Percentiles rank a stretch among this genome's conserved stretches.
Conservation (phyloP, 2,797 vertebrate genomes). For the Prionace glauca region DNA sequence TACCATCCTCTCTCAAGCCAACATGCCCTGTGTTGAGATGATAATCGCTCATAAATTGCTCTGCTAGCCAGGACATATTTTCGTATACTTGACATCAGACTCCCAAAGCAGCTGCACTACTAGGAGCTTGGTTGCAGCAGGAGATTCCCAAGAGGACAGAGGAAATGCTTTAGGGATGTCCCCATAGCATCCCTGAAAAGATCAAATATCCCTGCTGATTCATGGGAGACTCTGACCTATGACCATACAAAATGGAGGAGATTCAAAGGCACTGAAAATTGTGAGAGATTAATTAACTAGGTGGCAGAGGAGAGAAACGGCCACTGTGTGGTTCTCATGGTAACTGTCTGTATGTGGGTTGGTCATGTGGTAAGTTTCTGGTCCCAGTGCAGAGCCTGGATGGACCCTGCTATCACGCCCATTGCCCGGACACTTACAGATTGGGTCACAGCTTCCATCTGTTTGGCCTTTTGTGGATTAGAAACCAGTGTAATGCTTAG, state of each 20-base stretch:
- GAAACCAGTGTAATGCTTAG: neutral
- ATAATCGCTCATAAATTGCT: too few relatives aligned
- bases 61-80: too few relatives aligned
- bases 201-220: neutral
- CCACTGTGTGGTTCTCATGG: conserved; percentile 76
- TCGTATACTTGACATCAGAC: too few relatives aligned
- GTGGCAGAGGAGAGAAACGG: conserved; percentile 85
- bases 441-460: neutral
- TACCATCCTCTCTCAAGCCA: too few relatives aligned
- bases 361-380: conserved; percentile 80
- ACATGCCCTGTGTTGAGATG: too few relatives aligned
- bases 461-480: neutral
- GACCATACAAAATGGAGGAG: neutral
- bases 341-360: conserved; percentile 76
- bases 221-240: neutral
- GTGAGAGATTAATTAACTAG: conserved; percentile 51
- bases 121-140: too few relatives aligned
- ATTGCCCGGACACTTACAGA: neutral
- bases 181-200: neutral
- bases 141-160: neutral
- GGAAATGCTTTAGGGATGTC: neutral
- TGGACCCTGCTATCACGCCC: neutral
- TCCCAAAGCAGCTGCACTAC: too few relatives aligned
- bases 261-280: neutral
- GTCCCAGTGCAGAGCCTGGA: too few relatives aligned